Base-by-base conservation (phyloP, 64 coral and sea anemone species). In the Montipora sp. region DNA sequence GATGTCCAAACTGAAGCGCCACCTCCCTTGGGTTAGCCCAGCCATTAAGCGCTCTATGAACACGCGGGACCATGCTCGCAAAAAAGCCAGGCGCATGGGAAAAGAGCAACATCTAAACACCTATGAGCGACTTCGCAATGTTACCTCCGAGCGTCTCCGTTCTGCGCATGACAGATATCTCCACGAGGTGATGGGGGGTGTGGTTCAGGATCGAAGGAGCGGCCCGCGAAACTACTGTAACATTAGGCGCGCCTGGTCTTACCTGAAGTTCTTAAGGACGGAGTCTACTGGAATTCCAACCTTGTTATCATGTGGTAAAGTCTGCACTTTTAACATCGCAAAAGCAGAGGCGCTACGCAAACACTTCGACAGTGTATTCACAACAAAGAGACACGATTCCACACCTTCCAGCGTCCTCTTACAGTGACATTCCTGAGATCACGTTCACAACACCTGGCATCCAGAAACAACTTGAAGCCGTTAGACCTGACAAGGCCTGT, bases 1-100 rank as follows among this genome's bases (percentile, higher is more conserved):
- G 23, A 83, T 83, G 51, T 10, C 80, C 10, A 83, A 63, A 50
- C 9, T 1, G 19, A 83, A 46, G 44, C 80, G 21, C 63, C 80
- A 83, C n/a, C 80, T 83, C 4, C 55, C 80, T 1, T 61, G 57
- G 55, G 23, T 61, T 46, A 19, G 79, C 49, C 48, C 79, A 63
- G 49, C 49, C 49, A 81, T 81, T 43, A 81, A 81, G 12, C 18
- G 79, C 18, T 80, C n/a, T 15, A 53, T 80, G 78, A 82, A 82
- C 1, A 82, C 2, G 51, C 19, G 48, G 5, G 48, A 82, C 59
- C 50, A 7, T 8, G 5, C 14, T 14, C 15, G 8, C 47, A 82
- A 82, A 13, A 82, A 20, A 43, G 14, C 53, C 18, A 61, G 18
- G 9, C 19, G 80, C 21, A 48, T 36, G 18, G 45, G 45, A 16